Percentiles rank a stretch among this genome's conserved stretches.
phyloP scores from a whole-genome alignment of 2,797 vertebrate genomes.

The Chloroceryle inda region DNA sequence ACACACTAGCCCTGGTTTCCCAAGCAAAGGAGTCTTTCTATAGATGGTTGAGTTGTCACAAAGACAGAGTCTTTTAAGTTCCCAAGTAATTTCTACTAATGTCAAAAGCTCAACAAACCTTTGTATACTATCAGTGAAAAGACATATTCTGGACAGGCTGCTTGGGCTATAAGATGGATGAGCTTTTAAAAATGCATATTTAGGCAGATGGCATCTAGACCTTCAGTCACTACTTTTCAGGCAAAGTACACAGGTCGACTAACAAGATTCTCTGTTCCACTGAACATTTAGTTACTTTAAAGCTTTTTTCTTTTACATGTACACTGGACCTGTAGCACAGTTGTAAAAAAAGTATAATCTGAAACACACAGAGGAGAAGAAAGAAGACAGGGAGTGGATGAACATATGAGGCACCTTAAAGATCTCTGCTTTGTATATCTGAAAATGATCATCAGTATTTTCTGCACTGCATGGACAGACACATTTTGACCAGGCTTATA shows the following conservation, averaged over 20 bases:
- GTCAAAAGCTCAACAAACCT: background rate
- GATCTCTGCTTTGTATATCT: background rate
- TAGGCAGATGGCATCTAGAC: background rate
- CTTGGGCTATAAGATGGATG: background rate
- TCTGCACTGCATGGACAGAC: background rate
- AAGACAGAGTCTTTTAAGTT: background rate
- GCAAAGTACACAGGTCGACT: background rate
- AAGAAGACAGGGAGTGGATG: background rate
- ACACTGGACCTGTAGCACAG: background rate
- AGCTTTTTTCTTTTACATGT: background rate
- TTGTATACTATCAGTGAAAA: background rate
- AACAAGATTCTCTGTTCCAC: background rate
- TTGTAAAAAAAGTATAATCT: background rate
- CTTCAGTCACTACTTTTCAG: background rate
- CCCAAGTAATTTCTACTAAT: background rate
- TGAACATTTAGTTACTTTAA: background rate
- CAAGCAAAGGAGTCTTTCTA: background rate
- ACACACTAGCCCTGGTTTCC: background rate
- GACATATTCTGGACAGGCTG: background rate
- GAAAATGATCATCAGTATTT: background rate
- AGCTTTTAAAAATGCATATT: background rate
- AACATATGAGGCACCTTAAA: background rate
- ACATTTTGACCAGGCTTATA: background rate
- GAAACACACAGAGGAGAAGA: background rate
- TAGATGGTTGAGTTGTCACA: background rate